A percentile compares a stretch with the other conserved stretches of the same genome.
Evolutionary conservation across 2,113 vertebrate genomes (phyloP).

Genomic region (Mesitornis unicolor): DNA sequence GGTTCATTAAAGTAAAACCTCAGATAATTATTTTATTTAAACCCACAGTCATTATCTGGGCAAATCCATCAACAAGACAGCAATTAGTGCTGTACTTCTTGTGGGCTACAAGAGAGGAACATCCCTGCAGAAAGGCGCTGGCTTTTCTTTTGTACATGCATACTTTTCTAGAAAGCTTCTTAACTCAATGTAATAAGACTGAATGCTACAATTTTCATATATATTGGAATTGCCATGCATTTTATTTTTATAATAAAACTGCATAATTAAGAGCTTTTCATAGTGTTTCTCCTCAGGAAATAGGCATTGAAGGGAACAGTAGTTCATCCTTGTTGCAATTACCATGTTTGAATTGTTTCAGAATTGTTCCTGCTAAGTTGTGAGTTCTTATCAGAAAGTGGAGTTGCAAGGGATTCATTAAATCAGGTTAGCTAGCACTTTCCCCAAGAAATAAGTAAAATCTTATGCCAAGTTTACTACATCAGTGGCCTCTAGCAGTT

Average conservation of each 20-base stretch:
- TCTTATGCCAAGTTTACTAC: neutral
- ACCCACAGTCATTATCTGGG: neutral
- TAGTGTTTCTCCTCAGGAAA: neutral
- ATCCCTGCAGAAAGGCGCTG: neutral
- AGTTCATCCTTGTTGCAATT: neutral
- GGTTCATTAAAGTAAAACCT: neutral
- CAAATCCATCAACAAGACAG: neutral
- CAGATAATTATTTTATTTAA: slow-evolving; percentile 5
- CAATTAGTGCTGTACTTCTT: neutral
- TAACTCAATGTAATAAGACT: neutral
- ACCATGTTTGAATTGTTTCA: neutral
- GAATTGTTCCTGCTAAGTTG: neutral
- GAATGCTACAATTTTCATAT: neutral
- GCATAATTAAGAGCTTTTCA: neutral
- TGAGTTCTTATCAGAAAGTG: neutral
- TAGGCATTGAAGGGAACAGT: neutral
- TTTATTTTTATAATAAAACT: neutral
- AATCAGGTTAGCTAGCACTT: neutral
- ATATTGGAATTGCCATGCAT: neutral
- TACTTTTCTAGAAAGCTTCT: neutral
- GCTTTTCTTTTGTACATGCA: neutral
- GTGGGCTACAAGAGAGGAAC: neutral
- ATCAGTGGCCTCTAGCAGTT: neutral
- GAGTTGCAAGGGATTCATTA: neutral
- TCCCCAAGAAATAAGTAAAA: neutral